Evolutionary conservation across 1,140 invertebrate species (phyloP).

Genomic region (Ylistrum balloti): DNA sequence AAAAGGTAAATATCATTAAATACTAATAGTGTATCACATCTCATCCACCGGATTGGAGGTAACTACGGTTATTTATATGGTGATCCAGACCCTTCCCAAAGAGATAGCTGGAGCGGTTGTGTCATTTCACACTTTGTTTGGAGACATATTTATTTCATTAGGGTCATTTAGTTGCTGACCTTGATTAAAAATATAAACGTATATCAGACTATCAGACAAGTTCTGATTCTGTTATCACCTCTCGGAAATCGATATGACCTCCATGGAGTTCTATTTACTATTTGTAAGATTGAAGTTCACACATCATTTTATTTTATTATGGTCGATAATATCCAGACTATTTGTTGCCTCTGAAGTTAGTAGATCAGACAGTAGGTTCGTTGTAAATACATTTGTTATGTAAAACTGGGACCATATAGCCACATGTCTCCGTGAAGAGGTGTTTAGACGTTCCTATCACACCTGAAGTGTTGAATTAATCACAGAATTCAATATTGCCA

Average conservation of each 20-base stretch:
- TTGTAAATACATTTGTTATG: not conserved
- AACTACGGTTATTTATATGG: not conserved
- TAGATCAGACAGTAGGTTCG: not conserved
- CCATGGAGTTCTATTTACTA: no score
- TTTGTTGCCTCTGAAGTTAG: not conserved
- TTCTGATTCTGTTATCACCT: no score
- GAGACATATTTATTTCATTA: not conserved
- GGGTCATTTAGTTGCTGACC: not conserved
- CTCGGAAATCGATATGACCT: no score
- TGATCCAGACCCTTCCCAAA: not conserved
- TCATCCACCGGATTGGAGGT: no score
- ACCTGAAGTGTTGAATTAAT: constrained; percentile 2
- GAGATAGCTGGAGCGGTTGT: not conserved
- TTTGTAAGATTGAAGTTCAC: no score
- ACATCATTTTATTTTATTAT: no score
- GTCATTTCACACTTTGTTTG: not conserved
- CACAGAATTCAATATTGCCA: not conserved
- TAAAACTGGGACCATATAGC: not conserved
- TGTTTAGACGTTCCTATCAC: not conserved
- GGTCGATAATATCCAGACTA: not conserved
- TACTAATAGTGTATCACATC: no score
- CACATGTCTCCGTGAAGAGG: no score
- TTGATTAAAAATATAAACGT: no score
- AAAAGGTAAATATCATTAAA: no score
- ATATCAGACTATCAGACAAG: no score